These are phyloP conservation scores for Xerus rutilus DNA, from an alignment of 2,797 vertebrate species.

Conservation along the genomic window DNA sequence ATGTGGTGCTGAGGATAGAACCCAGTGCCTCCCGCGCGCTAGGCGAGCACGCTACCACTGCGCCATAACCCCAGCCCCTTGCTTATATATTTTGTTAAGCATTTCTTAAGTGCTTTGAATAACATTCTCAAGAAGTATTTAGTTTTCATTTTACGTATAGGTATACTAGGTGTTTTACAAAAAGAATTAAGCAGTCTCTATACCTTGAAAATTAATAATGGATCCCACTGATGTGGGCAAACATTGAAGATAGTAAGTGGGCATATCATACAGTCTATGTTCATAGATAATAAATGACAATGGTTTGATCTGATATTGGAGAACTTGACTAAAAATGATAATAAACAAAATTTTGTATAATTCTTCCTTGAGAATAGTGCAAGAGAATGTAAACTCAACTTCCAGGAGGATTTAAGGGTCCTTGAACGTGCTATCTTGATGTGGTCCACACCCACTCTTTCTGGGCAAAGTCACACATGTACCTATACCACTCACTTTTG, in stretches of 20 bases:
- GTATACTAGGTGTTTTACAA: background rate
- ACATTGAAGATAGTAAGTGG: constrained; percentile 18
- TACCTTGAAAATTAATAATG: constrained; percentile 3
- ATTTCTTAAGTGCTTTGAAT: background rate
- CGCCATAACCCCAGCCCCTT: too few species aligned
- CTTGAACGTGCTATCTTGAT: background rate
- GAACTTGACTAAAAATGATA: background rate
- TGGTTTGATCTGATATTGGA: background rate
- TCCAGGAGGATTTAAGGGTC: background rate
- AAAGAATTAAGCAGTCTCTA: background rate
- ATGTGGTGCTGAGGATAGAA: too few species aligned
- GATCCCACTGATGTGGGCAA: background rate
- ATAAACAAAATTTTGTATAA: background rate
- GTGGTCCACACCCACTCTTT: background rate
- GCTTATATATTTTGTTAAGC: background rate
- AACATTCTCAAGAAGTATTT: background rate
- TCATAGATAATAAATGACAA: constrained; percentile 13
- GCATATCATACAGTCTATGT: background rate
- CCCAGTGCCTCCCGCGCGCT: too few species aligned
- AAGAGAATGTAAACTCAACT: background rate
- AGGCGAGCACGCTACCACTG: too few species aligned
- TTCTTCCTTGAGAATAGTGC: background rate
- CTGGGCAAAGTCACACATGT: accelerated
- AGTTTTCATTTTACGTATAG: background rate
- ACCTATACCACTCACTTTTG: background rate